phyloP scores from a whole-genome alignment of 2,888 invertebrate genomes.

The Mythimna vitellina region DNA sequence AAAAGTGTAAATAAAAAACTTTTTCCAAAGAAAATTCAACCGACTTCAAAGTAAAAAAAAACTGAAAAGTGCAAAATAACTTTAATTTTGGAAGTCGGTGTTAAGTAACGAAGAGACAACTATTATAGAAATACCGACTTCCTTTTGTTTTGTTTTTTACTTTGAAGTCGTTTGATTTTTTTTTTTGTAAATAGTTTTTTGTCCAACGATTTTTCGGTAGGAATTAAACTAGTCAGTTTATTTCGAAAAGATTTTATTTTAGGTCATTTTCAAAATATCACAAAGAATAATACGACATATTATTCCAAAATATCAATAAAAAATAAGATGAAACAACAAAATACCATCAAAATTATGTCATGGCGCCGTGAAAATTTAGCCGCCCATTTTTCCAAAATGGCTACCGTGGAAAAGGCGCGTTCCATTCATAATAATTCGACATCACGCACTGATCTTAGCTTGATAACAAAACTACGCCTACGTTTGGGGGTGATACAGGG shows the following conservation, averaged over 20 bases:
- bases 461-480: constrained; percentile 68
- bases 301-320: background rate
- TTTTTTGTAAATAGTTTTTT: background rate
- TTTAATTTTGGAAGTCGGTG: no score
- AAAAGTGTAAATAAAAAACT: no score
- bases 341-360: constrained; percentile 28
- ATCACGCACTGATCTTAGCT: constrained; percentile 70
- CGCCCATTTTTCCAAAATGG: constrained; percentile 78
- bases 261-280: background rate
- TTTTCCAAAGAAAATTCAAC: no score
- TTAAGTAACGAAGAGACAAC: no score
- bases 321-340: background rate
- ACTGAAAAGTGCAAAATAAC: no score
- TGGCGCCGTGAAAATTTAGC: constrained; percentile 66
- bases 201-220: constrained; percentile 29
- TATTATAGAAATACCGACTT: no score
- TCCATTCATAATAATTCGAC: constrained; percentile 77
- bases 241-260: background rate
- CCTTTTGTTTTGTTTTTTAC: no score
- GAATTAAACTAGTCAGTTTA: background rate
- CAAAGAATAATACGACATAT: background rate
- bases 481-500: constrained; percentile 65
- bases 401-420: constrained; percentile 71
- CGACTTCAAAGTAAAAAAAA: no score
- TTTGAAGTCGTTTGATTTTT: no score